These are phyloP conservation scores for Caenorhabditis latens DNA, from an alignment of 1,140 invertebrate genomes.

Conservation along the genomic window DNA sequence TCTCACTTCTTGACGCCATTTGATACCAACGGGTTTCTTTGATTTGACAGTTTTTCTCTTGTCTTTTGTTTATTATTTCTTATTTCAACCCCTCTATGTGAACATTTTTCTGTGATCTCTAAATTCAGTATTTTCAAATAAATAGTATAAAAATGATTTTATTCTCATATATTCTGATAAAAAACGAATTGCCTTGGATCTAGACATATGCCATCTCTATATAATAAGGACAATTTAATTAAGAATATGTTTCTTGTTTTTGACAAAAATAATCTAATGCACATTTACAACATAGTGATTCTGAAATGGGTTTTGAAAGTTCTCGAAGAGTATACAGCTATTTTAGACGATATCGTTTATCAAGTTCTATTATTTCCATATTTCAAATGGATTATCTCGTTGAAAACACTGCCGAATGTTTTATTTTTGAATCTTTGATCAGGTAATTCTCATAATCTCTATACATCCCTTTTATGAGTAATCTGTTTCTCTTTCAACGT, in stretches of 20 bases:
- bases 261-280: too few species aligned
- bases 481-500: background rate
- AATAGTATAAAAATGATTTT: background rate
- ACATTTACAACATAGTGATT: too few species aligned
- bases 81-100: background rate
- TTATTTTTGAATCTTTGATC: conserved; percentile 16
- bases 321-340: too few species aligned
- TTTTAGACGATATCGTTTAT: too few species aligned
- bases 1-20: background rate
- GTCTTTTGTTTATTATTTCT: background rate
- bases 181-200: background rate
- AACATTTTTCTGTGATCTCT: conserved; percentile 23
- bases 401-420: background rate
- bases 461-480: background rate
- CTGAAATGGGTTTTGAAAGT: too few species aligned
- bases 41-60: background rate
- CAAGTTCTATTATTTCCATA: too few species aligned
- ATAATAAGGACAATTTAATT: too few species aligned
- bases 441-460: background rate
- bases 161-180: background rate
- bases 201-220: too few species aligned
- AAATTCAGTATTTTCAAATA: conserved; percentile 4
- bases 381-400: too few species aligned
- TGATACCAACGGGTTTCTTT: background rate
- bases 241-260: too few species aligned